A percentile compares a stretch with the other conserved stretches of the same genome.
phyloP scores from a whole-genome alignment of 2,888 invertebrate species.

The Rotaria macrura region DNA sequence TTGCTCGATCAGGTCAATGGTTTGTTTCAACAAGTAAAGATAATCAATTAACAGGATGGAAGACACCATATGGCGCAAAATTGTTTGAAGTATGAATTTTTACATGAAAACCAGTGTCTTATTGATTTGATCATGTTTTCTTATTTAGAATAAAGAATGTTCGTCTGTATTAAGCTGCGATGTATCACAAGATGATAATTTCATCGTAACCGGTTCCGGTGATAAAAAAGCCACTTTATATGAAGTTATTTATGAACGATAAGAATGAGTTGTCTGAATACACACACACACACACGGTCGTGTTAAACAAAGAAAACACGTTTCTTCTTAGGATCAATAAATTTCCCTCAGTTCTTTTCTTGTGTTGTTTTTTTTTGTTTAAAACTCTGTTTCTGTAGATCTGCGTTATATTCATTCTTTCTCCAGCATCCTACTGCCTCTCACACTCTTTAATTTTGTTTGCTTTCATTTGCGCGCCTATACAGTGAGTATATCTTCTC shows the following conservation, averaged over 20 bases:
- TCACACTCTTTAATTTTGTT: neutral
- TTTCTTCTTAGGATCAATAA: neutral
- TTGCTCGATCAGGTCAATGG: conserved; percentile 87
- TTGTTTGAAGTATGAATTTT: conserved; percentile 51
- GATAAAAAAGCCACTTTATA: conserved; percentile 93
- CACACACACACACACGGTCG: neutral
- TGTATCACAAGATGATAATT: conserved; percentile 88
- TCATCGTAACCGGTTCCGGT: conserved; percentile 87
- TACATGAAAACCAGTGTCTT: neutral
- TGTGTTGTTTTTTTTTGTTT: too few relatives aligned
- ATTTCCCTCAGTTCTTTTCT: neutral
- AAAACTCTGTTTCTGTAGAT: neutral
- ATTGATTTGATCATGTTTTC: neutral
- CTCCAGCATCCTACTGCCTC: neutral
- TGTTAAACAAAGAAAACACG: neutral
- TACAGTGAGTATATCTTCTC: conserved; percentile 8
- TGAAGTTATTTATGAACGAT: conserved; percentile 60
- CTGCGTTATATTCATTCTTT: neutral
- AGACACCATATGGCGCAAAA: conserved; percentile 83
- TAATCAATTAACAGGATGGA: conserved; percentile 83
- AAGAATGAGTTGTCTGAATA: conserved; percentile 10
- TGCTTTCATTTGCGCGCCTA: neutral
- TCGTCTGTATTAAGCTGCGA: conserved; percentile 91
- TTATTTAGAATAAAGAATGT: conserved; percentile 73
- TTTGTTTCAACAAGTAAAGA: conserved; percentile 89